Base-by-base conservation (phyloP, 2,113 vertebrate species). In the Sigmodon hispidus region DNA sequence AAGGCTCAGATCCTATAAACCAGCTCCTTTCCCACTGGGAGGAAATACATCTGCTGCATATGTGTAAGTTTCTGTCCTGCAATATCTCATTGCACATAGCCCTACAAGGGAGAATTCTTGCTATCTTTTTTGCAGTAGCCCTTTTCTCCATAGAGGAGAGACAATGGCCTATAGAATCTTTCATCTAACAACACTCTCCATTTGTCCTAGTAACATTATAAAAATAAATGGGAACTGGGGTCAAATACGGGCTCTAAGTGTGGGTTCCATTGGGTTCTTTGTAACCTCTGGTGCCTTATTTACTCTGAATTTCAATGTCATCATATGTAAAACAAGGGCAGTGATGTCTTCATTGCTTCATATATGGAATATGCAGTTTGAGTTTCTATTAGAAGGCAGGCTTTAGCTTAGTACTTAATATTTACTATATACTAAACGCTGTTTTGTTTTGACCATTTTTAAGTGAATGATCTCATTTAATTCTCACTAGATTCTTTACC, bases 11-110 rank as follows among this genome's bases (percentile, higher is more conserved):
- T 48, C 26, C 8, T 65, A 4, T 5, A 50, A 61, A 24, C 45
- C 76, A 61, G 57, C 16, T 65, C 57, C 57, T 26, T 34, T 63
- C 40, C 17, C 29, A 55, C 45, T 29, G 72, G 73, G 19, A 45
- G 83, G 85, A 88, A n/a, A 7, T 34, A 12, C 34, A 1, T 4
- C 26, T 57, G 77, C n/a, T 50, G 40, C 17, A 48, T 17, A n/a
- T 1, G 1, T 50, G 24, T 40, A 72, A 31, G 16, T 17, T 26
- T 48, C 81, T n/a, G 5, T 17, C 15, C 55, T 31, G 3, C 9
- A 0, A 2, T 0, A 0, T 29, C 48, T 2, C 31, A 70, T 29
- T 7, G 57, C 24, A 69, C 43, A 73, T 0, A 21, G 19, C 22
- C 67, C n/a, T 8, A 4, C 69, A 36, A 34, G 57, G 26, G 3